A percentile compares a stretch with the other conserved stretches of the same genome.
Evolutionary conservation across 2,113 vertebrate genomes (phyloP).

Genomic region (Entosphenus tridentatus): DNA sequence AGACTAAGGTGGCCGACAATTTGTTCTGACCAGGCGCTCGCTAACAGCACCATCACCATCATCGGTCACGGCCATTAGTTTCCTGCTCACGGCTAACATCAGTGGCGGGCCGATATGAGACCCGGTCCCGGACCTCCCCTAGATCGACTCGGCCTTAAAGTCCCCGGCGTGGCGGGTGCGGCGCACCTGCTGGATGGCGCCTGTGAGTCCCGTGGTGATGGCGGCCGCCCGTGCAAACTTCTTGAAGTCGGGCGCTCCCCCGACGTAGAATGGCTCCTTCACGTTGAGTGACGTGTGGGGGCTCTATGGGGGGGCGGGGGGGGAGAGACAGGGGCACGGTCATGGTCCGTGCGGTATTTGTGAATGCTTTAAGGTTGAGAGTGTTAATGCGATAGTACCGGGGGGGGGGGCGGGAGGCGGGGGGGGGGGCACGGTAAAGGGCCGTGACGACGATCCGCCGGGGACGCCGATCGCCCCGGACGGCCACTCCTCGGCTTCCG

Average conservation of each 20-base stretch:
- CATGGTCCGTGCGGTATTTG: no score
- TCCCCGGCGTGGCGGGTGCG: not conserved
- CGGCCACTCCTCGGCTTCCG: no score
- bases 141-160: not conserved
- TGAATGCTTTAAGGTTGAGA: no score
- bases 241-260: not conserved
- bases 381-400: no score
- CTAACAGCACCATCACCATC: not conserved
- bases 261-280: constrained; percentile 1
- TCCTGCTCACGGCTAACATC: not conserved
- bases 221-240: not conserved
- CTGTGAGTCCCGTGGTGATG: not conserved
- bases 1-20: not conserved
- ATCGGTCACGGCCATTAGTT: not conserved
- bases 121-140: not conserved
- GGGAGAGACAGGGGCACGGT: not conserved
- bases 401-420: no score
- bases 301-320: not conserved
- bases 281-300: constrained; percentile 6
- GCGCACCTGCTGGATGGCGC: constrained; percentile 1
- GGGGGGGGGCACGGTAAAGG: no score
- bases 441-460: no score
- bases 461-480: no score
- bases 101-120: not conserved
- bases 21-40: not conserved